These are phyloP conservation scores for Globia sparganii DNA, from an alignment of 2,888 invertebrate species.

Conservation along the genomic window DNA sequence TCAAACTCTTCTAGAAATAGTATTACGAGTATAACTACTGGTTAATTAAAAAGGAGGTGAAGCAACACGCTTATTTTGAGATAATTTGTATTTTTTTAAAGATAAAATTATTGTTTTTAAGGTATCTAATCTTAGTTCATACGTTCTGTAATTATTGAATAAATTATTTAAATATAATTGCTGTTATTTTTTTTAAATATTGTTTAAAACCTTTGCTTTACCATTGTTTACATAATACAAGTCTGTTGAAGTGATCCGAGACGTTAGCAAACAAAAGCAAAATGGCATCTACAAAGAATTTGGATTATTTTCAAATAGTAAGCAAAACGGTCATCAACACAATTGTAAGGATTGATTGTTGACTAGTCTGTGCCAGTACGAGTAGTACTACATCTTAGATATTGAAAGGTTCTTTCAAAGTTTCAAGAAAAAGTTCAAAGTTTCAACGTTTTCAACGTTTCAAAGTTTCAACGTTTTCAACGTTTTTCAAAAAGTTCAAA, in stretches of 20 bases:
- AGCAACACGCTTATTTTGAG: conserved; percentile 32
- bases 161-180: conserved; percentile 15
- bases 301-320: conserved; percentile 44
- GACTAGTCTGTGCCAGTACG: conserved; percentile 16
- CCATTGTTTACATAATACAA: not conserved
- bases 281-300: conserved; percentile 33
- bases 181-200: conserved; percentile 8
- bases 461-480: conserved; percentile 3
- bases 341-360: not conserved
- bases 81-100: conserved; percentile 1
- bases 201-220: not conserved
- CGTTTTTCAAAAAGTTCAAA: too few relatives aligned
- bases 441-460: too few relatives aligned
- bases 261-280: conserved; percentile 30
- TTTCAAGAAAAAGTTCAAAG: conserved; percentile 1
- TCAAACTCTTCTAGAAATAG: conserved; percentile 78
- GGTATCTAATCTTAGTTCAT: not conserved
- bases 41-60: conserved; percentile 37
- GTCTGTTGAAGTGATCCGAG: not conserved
- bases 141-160: conserved; percentile 21
- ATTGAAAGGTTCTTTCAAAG: not conserved
- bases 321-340: conserved; percentile 12
- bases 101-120: not conserved
- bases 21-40: conserved; percentile 77
- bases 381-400: conserved; percentile 11